Percentiles rank a stretch among this genome's conserved stretches.
These are phyloP conservation scores for Temnothorax nylanderi DNA, from an alignment of 1,140 invertebrate species.

Conservation along the genomic window DNA sequence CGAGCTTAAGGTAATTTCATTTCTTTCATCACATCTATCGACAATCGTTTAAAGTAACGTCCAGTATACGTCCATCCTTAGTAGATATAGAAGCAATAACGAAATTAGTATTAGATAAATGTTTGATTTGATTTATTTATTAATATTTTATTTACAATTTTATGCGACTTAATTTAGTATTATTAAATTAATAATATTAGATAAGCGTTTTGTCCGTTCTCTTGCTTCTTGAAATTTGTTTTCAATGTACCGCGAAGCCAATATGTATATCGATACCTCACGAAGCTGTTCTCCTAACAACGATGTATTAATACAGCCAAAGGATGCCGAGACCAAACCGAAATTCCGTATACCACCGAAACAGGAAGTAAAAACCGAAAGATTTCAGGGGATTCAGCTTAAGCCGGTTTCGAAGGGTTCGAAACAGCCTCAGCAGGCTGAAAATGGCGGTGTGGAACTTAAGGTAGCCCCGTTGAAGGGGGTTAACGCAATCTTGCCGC, in stretches of 20 bases:
- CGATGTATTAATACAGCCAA: conserved; percentile 77
- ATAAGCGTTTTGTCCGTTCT: conserved; percentile 1
- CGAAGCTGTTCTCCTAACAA: conserved; percentile 28
- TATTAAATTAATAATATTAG: conserved; percentile 25
- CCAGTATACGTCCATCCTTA: conserved; percentile 10
- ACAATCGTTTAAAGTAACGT: conserved; percentile 11
- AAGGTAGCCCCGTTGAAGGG: conserved; percentile 81
- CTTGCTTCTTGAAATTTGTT: background rate
- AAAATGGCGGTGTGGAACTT: conserved; percentile 81
- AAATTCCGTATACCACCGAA: conserved; percentile 85
- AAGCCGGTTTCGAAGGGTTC: conserved; percentile 87
- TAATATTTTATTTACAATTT: conserved; percentile 15
- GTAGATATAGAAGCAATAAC: conserved; percentile 43
- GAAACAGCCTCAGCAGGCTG: conserved; percentile 83
- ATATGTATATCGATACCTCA: background rate
- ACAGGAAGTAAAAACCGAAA: conserved; percentile 86
- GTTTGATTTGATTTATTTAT: background rate
- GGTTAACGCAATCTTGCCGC: conserved; percentile 54
- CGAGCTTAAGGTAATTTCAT: conserved; percentile 80
- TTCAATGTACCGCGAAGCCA: background rate
- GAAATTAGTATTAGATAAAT: conserved; percentile 22
- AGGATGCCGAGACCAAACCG: conserved; percentile 78
- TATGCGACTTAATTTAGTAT: conserved; percentile 14
- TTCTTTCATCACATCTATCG: background rate
- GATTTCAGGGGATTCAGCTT: conserved; percentile 87